phyloP scores from a whole-genome alignment of 37 sponge, comb jelly and placozoan genomes.

The Oopsacas minuta region DNA sequence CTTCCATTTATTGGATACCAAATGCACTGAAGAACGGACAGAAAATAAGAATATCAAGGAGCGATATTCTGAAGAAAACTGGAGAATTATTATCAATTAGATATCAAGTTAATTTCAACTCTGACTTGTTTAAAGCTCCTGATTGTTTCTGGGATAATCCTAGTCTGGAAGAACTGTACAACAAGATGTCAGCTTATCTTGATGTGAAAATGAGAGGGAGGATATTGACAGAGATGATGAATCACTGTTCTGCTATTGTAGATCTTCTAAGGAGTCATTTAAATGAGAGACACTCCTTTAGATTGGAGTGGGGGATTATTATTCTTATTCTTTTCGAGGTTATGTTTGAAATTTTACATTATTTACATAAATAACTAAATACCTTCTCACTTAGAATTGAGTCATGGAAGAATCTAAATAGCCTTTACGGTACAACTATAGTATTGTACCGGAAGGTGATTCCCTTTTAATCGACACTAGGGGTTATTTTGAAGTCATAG shows the following conservation, averaged over 20 bases:
- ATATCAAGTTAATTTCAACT: slow-evolving; percentile 21
- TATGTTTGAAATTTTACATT: slow-evolving; percentile 2
- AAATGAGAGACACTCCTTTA: slow-evolving; percentile 28
- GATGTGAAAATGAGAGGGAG: slow-evolving; percentile 23
- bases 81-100: slow-evolving; percentile 16
- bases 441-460: no score
- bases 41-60: neutral
- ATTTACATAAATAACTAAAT: neutral
- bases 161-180: slow-evolving; percentile 26
- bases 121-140: slow-evolving; percentile 17
- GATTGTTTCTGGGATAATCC: slow-evolving; percentile 25
- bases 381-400: no score
- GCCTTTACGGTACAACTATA: no score
- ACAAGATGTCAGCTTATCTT: slow-evolving; percentile 21
- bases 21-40: slow-evolving; percentile 15
- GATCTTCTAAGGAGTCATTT: slow-evolving; percentile 28
- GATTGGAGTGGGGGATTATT: slow-evolving; percentile 28
- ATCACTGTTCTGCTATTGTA: slow-evolving; percentile 25
- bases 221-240: slow-evolving; percentile 22
- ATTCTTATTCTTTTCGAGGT: slow-evolving; percentile 25
- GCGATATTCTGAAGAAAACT: neutral
- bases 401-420: no score
- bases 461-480: no score
- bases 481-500: no score
- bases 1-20: neutral